Evolutionary conservation across 1,140 invertebrate species (phyloP), one percentile per base, ranked within the genome.

Genomic region (Drosophila prosaltans): DNA sequence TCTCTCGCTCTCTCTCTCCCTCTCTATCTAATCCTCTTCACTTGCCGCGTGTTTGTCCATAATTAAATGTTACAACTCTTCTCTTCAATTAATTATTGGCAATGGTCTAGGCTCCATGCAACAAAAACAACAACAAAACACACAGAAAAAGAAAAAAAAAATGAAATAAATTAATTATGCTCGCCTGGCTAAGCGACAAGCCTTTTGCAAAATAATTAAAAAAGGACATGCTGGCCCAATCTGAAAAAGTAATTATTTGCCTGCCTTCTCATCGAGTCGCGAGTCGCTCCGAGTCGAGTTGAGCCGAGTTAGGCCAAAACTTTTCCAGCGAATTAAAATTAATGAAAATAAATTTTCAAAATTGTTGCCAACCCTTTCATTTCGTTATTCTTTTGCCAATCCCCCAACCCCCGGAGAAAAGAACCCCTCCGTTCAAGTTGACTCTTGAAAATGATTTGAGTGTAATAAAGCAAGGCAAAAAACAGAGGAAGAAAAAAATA

Each of bases 291-390:
- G 36, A 21, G 69, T 51, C 16, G 30, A 40, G 11, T 45, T 40
- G 36, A 51, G 58, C 30, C 45, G 62, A 61, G 32, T 32, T 60
- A 68, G 67, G 77, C 69, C 59, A 63, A 72, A 88, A 88, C 73
- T 88, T 84, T 88, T 80, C 67, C 83, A 83, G 68, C 80, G 81
- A 83, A 88, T 88, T 88, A 83, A 88, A 88, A 88, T 88, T 89
- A 88, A 88, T 88, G 83, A 89, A 86, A 88, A 88, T 89, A 88
- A 80, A 88, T 88, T 89, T 88, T 80, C 80, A 74, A 81, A 88
- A 89, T 88, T 88, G 73, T 88, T 85, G 82, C 80, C 76, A 88
- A 86, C 79, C 82, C 82, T 76, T 82, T 88, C 60, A 63, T 64
- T 68, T 72, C 7, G 48, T 57, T 24, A 58, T 7, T 43, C 40